A percentile compares a stretch with the other conserved stretches of the same genome.
These are phyloP conservation scores for Oasisia sp. DNA, from an alignment of 2,888 invertebrate genomes.

Conservation along the genomic window DNA sequence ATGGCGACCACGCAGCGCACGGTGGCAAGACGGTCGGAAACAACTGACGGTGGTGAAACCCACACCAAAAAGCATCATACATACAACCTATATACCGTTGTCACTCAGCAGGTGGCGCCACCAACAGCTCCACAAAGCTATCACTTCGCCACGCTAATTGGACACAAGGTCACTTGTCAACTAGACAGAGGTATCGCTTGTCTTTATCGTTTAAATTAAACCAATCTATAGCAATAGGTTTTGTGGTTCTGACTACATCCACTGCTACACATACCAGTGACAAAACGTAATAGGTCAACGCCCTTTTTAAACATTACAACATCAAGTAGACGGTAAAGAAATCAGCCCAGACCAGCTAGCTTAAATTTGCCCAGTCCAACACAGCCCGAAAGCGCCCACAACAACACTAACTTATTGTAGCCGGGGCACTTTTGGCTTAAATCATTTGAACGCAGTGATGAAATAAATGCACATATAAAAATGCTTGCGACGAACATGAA, in stretches of 20 bases:
- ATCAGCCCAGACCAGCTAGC: neutral
- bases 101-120: neutral
- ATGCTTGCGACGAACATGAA: neutral
- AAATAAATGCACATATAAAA: neutral
- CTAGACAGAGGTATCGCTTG: neutral
- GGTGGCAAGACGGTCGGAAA: neutral
- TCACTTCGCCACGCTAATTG: neutral
- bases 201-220: neutral
- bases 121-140: neutral
- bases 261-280: neutral
- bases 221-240: neutral
- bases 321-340: neutral
- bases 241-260: neutral
- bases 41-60: neutral
- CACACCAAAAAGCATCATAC: neutral
- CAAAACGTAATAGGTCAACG: neutral
- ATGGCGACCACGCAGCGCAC: neutral
- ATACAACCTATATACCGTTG: too few relatives aligned
- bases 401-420: neutral
- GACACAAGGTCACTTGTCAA: neutral
- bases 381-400: neutral
- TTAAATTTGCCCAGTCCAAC: neutral
- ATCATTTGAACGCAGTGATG: neutral
- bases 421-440: neutral
- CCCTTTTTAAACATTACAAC: neutral